A percentile compares a stretch with the other conserved stretches of the same genome.
Evolutionary conservation across 1,140 invertebrate genomes (phyloP).

Genomic region (Drosophila virilis): DNA sequence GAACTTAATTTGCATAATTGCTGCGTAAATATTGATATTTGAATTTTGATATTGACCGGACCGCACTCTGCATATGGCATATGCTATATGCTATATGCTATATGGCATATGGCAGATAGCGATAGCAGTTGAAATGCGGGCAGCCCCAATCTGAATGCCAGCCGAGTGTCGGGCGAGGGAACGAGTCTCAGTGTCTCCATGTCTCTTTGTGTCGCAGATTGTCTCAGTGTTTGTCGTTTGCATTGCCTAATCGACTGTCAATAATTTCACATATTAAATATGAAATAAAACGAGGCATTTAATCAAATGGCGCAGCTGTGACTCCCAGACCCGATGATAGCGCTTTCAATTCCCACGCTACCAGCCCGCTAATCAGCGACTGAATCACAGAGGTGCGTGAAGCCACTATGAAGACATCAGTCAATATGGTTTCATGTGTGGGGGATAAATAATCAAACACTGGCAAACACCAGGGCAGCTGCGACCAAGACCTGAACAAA

Average conservation of each 20-base stretch:
- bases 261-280: conserved; percentile 82
- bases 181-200: conserved; percentile 8
- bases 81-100: not conserved
- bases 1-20: conserved; percentile 82
- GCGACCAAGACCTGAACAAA: not conserved
- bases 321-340: conserved; percentile 40
- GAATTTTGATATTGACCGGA: conserved; percentile 78
- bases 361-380: conserved; percentile 18
- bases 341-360: conserved; percentile 72
- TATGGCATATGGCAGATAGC: conserved; percentile 30
- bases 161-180: conserved; percentile 17
- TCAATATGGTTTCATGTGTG: not conserved
- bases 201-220: conserved; percentile 2
- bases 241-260: conserved; percentile 80
- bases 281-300: conserved; percentile 80
- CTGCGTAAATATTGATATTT: conserved; percentile 82
- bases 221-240: conserved; percentile 61
- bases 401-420: conserved; percentile 62
- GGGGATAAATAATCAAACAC: conserved; percentile 42
- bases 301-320: conserved; percentile 70
- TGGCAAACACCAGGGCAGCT: not conserved
- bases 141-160: conserved; percentile 31
- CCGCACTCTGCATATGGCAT: conserved; percentile 37
- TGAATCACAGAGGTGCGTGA: conserved; percentile 46
- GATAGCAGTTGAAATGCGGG: conserved; percentile 40